These are phyloP conservation scores for Drosophila kambysellisi DNA, from an alignment of 2,888 invertebrate species.

Conservation along the genomic window DNA sequence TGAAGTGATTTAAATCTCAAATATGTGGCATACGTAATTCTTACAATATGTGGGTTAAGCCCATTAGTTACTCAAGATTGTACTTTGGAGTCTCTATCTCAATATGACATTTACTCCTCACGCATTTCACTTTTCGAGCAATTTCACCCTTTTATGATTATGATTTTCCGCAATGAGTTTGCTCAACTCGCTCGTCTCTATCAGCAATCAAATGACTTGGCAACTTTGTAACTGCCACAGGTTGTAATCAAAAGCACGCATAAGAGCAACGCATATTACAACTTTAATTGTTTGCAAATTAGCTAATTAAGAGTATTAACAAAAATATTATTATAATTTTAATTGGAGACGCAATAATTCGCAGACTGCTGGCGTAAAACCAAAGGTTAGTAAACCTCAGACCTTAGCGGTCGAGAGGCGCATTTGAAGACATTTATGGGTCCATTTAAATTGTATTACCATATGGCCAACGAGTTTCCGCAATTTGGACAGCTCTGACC, in stretches of 20 bases:
- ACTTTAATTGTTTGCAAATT: constrained; percentile 78
- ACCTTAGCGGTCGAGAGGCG: constrained; percentile 12
- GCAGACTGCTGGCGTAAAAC: constrained; percentile 14
- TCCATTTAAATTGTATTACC: constrained; percentile 56
- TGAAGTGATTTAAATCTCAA: not conserved
- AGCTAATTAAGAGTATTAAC: constrained; percentile 68
- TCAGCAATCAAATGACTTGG: constrained; percentile 67
- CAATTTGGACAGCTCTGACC: constrained; percentile 51
- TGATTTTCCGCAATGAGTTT: constrained; percentile 50
- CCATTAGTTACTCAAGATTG: not conserved
- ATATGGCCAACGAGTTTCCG: constrained; percentile 64
- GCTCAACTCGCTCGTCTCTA: constrained; percentile 35
- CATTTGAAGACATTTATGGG: constrained; percentile 47
- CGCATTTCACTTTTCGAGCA: constrained; percentile 35
- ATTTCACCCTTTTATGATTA: constrained; percentile 25
- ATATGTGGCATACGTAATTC: not conserved
- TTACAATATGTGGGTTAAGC: not conserved
- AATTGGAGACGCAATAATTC: constrained; percentile 47
- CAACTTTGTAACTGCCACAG: constrained; percentile 48
- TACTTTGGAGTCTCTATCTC: constrained; percentile 11
- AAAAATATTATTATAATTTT: constrained; percentile 56
- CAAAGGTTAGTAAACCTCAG: constrained; percentile 43
- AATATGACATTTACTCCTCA: constrained; percentile 5
- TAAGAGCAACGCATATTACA: constrained; percentile 27
- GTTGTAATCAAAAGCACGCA: constrained; percentile 29